Base-by-base conservation (phyloP, 2,888 invertebrate genomes). In the Amphiduros pacificus region DNA sequence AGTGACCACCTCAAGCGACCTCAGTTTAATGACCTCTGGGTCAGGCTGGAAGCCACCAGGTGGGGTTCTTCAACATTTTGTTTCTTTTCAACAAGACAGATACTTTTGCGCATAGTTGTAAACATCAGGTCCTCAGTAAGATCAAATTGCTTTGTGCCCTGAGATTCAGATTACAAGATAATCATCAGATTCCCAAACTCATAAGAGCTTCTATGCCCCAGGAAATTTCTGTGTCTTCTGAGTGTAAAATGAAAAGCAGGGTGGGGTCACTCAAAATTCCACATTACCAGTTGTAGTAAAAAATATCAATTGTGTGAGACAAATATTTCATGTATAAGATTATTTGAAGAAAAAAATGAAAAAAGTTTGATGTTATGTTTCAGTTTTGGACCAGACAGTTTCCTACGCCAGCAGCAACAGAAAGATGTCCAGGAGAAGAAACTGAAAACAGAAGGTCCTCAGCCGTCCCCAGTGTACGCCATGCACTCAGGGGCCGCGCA, bases 11-110 rank as follows among this genome's bases (percentile, higher is more conserved):
- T 63, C 29, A 61, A 64, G 40, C 56, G 41, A 28, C 65, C 67
- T 9, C 65, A 66, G 55, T 67, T 67, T 36, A 64, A 63, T 51
- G 67, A 67, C 50, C 67, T 67, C 52, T 67, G 67, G 67, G 61
- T 67, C 22, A 53, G 64, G 26, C 63, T 67, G 5, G 63, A 67
- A 36, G 48, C 56, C 22, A 44, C 65, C 41, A 67, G 63, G 67
- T 65, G 44, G 20, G 48, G 2, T 24, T 26, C 44, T 2, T 17
- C 29, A 36, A 17, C 36, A 11, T 36, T 9, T n/a, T n/a, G n/a
- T n/a, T n/a, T n/a, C n/a, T n/a, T n/a, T n/a, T n/a, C n/a, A n/a
- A n/a, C n/a, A n/a, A n/a, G n/a, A n/a, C n/a, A n/a, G n/a, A n/a
- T n/a, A n/a, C n/a, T n/a, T n/a, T n/a, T n/a, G n/a, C n/a, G n/a